Evolutionary conservation across 2,797 vertebrate genomes (phyloP), one percentile per base, ranked within the genome.

Genomic region (Brachymystax lenok): DNA sequence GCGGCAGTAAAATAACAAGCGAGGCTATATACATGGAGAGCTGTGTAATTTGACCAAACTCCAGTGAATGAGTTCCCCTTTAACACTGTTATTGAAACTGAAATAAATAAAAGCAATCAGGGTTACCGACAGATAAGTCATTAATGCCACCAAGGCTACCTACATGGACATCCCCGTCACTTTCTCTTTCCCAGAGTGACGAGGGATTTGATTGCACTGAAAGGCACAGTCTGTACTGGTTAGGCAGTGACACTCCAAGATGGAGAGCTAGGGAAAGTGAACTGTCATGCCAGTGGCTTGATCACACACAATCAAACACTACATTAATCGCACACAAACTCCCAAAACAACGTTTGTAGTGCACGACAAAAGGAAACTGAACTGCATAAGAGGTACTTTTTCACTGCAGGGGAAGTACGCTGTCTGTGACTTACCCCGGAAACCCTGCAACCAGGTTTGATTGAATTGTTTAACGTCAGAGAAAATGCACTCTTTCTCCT

Each of bases 121-220:
- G 35, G 68, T 56, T 16, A 88, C 74, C 84, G 83, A 63, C 85
- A 79, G 78, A 74, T 4, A 79, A 84, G 88, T 85, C 86, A 85
- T 87, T 88, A 85, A 81, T 81, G 79, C 75, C 84, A 85, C 81
- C 59, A 64, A 85, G 79, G 86, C 83, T 56, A 87, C 86, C 74
- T 77, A 80, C 79, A 69, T 12, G 61, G 86, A 83, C 78, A 14
- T 61, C 75, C 56, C 83, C 82, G 87, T 91, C 87, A 78, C 78
- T 75, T 74, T 80, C 80, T 64, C 56, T 64, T 35, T 30, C 68
- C 64, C 66, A 68, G 66, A 30, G 28, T 68, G 66, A 68, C 2
- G 40, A 40, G 40, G 59, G n/a, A 61, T 61, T 1, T 24, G 59
- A 21, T 21, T 7, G 21, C 21, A 63, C n/a, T 63, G 24, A 10